Conservation (phyloP, 2,888 invertebrate species). For the Deroplatys truncata region DNA sequence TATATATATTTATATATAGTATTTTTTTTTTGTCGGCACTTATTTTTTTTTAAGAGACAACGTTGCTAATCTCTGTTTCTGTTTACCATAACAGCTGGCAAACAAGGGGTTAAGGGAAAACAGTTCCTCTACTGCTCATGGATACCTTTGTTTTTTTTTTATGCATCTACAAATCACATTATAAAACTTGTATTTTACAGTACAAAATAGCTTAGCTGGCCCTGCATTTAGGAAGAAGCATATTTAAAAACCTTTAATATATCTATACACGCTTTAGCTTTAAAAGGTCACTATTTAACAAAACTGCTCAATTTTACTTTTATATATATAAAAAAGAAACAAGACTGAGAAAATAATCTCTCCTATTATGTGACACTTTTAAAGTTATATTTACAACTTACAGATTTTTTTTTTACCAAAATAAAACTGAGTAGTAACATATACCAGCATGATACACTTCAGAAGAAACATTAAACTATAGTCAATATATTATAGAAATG, state of each 20-base stretch:
- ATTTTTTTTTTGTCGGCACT: slow-evolving; percentile 20
- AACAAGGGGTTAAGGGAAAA: neutral
- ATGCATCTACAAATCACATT: slow-evolving; percentile 22
- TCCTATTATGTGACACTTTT: slow-evolving; percentile 14
- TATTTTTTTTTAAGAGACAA: slow-evolving; percentile 18
- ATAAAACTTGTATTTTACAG: slow-evolving; percentile 28
- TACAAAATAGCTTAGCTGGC: slow-evolving; percentile 31
- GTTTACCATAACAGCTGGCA: slow-evolving; percentile 5
- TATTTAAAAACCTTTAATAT: slow-evolving; percentile 20
- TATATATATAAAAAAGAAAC: neutral
- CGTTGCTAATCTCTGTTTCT: slow-evolving; percentile 14
- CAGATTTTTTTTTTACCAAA: slow-evolving; percentile 6
- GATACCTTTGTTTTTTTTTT: slow-evolving; percentile 15
- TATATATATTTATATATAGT: neutral
- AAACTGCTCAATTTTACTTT: slow-evolving; percentile 3
- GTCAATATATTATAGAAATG: neutral
- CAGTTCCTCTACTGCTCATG: slow-evolving; percentile 12
- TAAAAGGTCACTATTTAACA: slow-evolving; percentile 18
- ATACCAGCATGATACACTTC: slow-evolving; percentile 21
- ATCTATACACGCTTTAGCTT: slow-evolving; percentile 10
- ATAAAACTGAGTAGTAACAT: slow-evolving; percentile 19
- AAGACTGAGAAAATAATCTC: slow-evolving; percentile 12
- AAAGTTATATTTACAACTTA: slow-evolving; percentile 19
- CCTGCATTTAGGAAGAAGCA: slow-evolving; percentile 30
- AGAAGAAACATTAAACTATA: slow-evolving; percentile 19